Conservation (phyloP, 2,888 invertebrate species). For the Ochropacha duplaris region DNA sequence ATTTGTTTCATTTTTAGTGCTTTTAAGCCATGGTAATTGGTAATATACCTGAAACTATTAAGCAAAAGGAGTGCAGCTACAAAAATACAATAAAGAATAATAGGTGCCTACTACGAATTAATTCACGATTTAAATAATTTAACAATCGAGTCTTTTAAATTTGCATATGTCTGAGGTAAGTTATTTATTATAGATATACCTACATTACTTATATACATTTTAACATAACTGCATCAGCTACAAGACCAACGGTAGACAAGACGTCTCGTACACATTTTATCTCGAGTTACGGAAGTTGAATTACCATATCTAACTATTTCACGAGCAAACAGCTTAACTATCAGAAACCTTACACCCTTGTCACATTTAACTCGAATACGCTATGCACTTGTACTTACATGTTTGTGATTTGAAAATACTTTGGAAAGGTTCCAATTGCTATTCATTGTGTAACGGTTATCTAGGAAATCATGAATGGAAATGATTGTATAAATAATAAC, state of each 20-base stretch:
- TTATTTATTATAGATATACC: no score
- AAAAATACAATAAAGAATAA: no score
- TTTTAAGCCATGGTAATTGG: no score
- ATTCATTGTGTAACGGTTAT: constrained; percentile 43
- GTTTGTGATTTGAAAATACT: constrained; percentile 19
- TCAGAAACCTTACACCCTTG: constrained; percentile 41
- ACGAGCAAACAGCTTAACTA: constrained; percentile 54
- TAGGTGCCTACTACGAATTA: no score
- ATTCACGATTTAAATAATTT: no score
- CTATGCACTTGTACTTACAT: constrained; percentile 12
- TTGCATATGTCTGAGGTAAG: no score
- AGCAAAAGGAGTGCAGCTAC: no score
- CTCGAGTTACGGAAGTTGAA: constrained; percentile 66
- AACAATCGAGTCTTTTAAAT: no score
- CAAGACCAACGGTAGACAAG: constrained; percentile 46
- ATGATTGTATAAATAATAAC: constrained; percentile 32
- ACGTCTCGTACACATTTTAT: constrained; percentile 53
- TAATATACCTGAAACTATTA: no score
- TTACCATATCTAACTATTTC: constrained; percentile 66
- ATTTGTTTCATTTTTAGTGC: no score
- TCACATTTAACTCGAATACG: constrained; percentile 30
- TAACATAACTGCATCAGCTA: neutral
- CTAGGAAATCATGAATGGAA: constrained; percentile 53
- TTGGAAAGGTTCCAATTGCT: constrained; percentile 30
- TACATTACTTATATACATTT: no score